phyloP scores from a whole-genome alignment of 2,797 vertebrate species.

The Petrocephalus sullivani region DNA sequence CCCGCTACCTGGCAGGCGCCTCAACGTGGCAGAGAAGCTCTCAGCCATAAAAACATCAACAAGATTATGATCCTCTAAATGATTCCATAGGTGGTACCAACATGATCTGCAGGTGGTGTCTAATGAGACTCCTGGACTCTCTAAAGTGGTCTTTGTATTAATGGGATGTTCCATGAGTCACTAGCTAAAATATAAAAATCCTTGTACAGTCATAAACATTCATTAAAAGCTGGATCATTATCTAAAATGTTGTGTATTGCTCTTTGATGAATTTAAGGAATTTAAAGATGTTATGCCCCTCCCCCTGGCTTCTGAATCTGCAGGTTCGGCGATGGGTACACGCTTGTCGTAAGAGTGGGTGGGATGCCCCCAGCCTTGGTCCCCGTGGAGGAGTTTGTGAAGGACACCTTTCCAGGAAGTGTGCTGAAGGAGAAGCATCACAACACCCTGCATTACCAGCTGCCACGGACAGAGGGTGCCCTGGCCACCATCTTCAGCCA shows the following conservation, averaged over 20 bases:
- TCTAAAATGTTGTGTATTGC: background rate
- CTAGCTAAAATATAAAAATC: background rate
- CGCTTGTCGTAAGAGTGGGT: constrained; percentile 78
- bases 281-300: background rate
- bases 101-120: background rate
- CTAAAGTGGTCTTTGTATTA: constrained; percentile 1
- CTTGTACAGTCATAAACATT: background rate
- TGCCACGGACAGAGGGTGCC: constrained; percentile 73
- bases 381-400: constrained; percentile 81
- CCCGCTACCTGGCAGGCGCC: background rate
- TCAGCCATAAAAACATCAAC: constrained; percentile 2
- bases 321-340: constrained; percentile 98
- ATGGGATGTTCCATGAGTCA: background rate
- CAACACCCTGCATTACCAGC: constrained; percentile 92
- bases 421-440: constrained; percentile 90
- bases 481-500: constrained; percentile 85
- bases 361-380: constrained; percentile 71
- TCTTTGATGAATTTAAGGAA: background rate
- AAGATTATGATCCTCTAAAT: constrained; percentile 3
- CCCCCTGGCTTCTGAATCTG: constrained; percentile 17
- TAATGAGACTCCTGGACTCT: background rate
- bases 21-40: background rate
- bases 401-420: constrained; percentile 74
- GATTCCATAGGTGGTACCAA: background rate
- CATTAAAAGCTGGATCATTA: background rate